Conservation (phyloP, 2,888 invertebrate species). For the Drosophila paranaensis region DNA sequence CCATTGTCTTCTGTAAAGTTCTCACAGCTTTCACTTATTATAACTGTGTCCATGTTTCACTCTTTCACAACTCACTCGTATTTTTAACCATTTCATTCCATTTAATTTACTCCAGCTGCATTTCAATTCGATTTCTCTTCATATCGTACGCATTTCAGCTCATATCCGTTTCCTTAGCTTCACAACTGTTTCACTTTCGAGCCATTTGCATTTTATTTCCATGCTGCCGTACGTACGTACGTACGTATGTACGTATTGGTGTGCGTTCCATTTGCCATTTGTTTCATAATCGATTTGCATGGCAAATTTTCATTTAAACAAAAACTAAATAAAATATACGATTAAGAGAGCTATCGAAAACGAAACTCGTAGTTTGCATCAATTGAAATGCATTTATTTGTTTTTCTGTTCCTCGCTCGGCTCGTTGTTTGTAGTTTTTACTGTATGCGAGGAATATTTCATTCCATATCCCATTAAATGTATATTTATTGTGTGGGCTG, state of each 20-base stretch:
- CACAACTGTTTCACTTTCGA: slow-evolving; percentile 7
- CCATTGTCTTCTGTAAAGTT: neutral
- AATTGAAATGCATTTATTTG: slow-evolving; percentile 13
- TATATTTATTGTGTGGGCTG: slow-evolving; percentile 29
- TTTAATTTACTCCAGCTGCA: slow-evolving; percentile 1
- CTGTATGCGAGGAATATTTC: slow-evolving; percentile 10
- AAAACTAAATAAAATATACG: slow-evolving; percentile 1
- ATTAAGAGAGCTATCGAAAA: slow-evolving; percentile 3
- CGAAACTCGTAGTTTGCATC: slow-evolving; percentile 3
- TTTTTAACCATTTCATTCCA: slow-evolving; percentile 3
- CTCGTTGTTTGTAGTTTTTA: slow-evolving; percentile 1
- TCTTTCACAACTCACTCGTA: neutral
- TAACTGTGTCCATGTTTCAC: neutral
- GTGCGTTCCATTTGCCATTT: slow-evolving; percentile 7
- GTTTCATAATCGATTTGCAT: slow-evolving; percentile 14
- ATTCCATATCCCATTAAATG: slow-evolving; percentile 22
- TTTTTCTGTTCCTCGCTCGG: neutral
- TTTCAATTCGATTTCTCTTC: slow-evolving; percentile 10
- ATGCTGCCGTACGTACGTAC: neutral
- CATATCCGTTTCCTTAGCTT: slow-evolving; percentile 10
- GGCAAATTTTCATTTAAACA: slow-evolving; percentile 6
- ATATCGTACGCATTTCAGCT: slow-evolving; percentile 9
- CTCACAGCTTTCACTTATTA: neutral
- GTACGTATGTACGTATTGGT: no score
- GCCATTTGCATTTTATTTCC: slow-evolving; percentile 5